These are phyloP conservation scores for Heterodera schachtii DNA, from an alignment of 1,140 invertebrate species.

Conservation along the genomic window DNA sequence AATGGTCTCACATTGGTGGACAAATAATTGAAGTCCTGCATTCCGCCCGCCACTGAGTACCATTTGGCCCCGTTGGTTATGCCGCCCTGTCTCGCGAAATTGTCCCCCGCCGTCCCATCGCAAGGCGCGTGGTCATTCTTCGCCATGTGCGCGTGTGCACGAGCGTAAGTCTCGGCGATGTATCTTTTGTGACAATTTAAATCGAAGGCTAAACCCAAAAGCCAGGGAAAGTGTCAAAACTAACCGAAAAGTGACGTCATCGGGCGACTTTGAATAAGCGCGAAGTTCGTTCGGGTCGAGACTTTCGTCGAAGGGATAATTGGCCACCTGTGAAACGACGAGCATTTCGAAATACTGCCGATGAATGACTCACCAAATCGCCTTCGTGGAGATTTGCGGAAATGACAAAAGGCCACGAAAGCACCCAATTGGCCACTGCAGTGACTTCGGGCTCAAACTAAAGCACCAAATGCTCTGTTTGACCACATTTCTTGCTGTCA, in stretches of 20 bases:
- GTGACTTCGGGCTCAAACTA: constrained; percentile 80
- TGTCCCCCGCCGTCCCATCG: constrained; percentile 66
- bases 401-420: constrained; percentile 81
- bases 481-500: too few species aligned
- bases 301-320: constrained; percentile 85
- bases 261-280: constrained; percentile 78
- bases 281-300: constrained; percentile 70
- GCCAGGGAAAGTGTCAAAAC: neutral
- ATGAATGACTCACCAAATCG: constrained; percentile 71
- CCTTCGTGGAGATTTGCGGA: constrained; percentile 86
- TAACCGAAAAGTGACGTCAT: constrained; percentile 83
- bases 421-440: constrained; percentile 79
- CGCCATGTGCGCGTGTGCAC: constrained; percentile 67
- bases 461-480: constrained; percentile 5
- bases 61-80: constrained; percentile 69
- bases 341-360: neutral
- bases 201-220: too few species aligned
- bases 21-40: constrained; percentile 95
- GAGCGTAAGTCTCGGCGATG: constrained; percentile 67
- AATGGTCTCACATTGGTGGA: constrained; percentile 76
- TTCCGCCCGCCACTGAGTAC: constrained; percentile 69
- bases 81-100: constrained; percentile 66
- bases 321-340: constrained; percentile 71
- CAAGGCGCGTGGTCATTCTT: constrained; percentile 66
- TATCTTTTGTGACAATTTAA: constrained; percentile 50